phyloP scores from a whole-genome alignment of 2,113 vertebrate species.

The Passerina amoena region DNA sequence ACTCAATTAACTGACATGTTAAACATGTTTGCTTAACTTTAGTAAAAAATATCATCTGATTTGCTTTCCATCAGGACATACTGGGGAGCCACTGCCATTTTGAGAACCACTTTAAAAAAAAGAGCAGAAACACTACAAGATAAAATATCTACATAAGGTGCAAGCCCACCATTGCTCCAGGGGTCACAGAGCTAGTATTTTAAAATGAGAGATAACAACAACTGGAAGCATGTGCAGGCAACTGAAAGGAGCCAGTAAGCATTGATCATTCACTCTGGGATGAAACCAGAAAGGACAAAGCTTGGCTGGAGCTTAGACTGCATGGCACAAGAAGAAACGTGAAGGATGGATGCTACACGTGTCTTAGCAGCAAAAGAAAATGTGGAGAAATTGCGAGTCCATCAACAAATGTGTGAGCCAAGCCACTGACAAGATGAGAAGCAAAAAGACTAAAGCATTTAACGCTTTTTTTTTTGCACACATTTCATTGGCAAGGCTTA shows the following conservation, averaged over 20 bases:
- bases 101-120: background rate
- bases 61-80: background rate
- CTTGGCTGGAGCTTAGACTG: background rate
- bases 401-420: background rate
- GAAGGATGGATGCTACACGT: background rate
- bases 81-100: background rate
- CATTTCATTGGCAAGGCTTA: background rate
- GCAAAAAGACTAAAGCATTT: background rate
- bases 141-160: background rate
- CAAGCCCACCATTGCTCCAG: background rate
- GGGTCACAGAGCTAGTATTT: background rate
- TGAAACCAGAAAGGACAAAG: background rate
- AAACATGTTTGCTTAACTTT: background rate
- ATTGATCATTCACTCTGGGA: background rate
- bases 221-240: background rate
- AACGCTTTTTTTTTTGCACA: background rate
- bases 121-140: background rate
- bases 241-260: background rate
- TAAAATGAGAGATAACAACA: background rate
- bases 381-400: background rate
- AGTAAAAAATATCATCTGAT: background rate
- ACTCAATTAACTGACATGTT: background rate
- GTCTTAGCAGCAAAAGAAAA: background rate
- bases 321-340: background rate
- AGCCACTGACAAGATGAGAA: background rate